These are phyloP conservation scores for Stylophora pistillata DNA, from an alignment of 64 coral and sea anemone species.

Conservation along the genomic window DNA sequence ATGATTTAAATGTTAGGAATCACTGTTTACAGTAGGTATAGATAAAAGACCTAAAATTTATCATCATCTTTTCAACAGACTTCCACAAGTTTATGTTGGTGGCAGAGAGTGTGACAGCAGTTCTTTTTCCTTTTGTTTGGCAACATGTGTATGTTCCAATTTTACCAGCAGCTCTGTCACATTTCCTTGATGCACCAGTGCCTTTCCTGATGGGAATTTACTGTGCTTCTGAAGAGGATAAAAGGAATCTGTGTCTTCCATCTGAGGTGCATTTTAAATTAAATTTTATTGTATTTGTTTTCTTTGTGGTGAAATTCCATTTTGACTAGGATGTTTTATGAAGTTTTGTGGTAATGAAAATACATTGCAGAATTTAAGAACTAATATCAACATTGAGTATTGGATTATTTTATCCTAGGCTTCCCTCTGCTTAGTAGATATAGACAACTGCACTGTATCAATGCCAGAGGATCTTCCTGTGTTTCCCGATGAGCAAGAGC, in stretches of 20 bases:
- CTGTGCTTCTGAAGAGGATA: constrained; percentile 76
- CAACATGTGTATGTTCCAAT: constrained; percentile 99
- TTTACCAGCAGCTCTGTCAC: constrained; percentile 81
- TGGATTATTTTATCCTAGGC: constrained; percentile 65
- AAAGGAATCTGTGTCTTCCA: constrained; percentile 63
- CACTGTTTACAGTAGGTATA: neutral
- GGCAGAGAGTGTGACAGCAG: constrained; percentile 73
- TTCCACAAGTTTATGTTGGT: constrained; percentile 97
- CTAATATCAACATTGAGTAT: neutral
- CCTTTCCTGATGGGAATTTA: constrained; percentile 96
- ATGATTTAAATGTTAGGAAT: too few relatives aligned
- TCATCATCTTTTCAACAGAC: constrained; percentile 42
- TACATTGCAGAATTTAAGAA: too few relatives aligned
- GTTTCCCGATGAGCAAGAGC: constrained; percentile 84
- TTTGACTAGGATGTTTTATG: neutral
- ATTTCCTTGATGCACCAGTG: constrained; percentile 96
- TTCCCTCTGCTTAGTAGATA: constrained; percentile 88
- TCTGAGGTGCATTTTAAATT: constrained; percentile 66
- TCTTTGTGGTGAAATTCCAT: neutral
- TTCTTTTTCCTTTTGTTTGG: constrained; percentile 94
- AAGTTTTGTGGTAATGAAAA: neutral
- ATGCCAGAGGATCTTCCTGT: constrained; percentile 93
- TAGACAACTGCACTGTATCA: constrained; percentile 74
- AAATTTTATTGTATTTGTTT: neutral
- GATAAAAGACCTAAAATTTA: neutral